Percentiles rank a stretch among this genome's conserved stretches.
These are phyloP conservation scores for Drosophila jambulina DNA, from an alignment of 1,140 invertebrate species.

Conservation along the genomic window DNA sequence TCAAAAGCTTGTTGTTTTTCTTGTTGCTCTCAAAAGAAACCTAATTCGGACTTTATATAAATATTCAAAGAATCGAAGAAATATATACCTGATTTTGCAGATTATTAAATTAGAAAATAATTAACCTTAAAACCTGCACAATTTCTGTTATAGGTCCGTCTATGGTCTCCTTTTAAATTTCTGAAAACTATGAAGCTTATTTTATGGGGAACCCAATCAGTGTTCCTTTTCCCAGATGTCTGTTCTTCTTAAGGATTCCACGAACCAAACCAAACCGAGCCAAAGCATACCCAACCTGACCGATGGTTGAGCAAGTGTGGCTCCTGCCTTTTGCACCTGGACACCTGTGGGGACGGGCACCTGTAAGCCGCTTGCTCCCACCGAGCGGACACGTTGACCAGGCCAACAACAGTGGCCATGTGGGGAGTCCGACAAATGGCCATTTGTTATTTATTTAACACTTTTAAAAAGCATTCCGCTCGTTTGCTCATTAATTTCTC, in stretches of 20 bases:
- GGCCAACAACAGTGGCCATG: conserved; percentile 23
- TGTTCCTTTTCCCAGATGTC: no score
- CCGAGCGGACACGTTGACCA: conserved; percentile 38
- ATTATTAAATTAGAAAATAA: not conserved
- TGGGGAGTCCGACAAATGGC: conserved; percentile 50
- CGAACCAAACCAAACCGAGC: not conserved
- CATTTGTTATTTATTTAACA: conserved; percentile 82
- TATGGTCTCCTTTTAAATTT: not conserved
- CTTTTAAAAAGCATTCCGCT: conserved; percentile 83
- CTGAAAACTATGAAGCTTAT: not conserved
- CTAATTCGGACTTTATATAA: no score
- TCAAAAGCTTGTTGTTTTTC: not conserved
- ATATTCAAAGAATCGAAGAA: not conserved
- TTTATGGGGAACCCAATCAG: not conserved
- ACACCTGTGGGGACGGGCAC: conserved; percentile 64
- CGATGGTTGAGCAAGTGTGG: conserved; percentile 9
- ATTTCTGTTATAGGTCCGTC: not conserved
- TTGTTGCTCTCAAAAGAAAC: not conserved
- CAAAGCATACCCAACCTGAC: not conserved
- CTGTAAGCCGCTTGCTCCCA: conserved; percentile 68
- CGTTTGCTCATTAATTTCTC: conserved; percentile 82
- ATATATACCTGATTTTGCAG: no score
- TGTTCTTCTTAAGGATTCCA: not conserved
- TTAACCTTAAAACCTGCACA: not conserved
- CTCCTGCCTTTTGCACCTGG: conserved; percentile 12